Evolutionary conservation across 1,140 invertebrate genomes (phyloP).

Genomic region (Phenacoccus solenopsis): DNA sequence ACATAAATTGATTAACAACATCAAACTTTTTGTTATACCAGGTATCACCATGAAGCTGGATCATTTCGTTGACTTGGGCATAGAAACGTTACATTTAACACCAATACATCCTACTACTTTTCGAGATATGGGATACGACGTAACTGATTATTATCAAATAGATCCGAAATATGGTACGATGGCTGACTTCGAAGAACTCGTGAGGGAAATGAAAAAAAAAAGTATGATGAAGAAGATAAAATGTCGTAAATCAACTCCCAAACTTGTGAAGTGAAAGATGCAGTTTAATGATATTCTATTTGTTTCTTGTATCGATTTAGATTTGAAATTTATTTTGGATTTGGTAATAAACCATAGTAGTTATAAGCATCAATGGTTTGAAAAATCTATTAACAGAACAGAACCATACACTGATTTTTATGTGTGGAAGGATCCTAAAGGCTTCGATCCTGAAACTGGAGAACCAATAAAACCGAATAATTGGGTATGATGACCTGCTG

Average conservation of each 20-base stretch:
- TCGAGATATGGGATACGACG: conserved; percentile 59
- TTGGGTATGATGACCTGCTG: conserved; percentile 49
- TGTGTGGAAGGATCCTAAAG: conserved; percentile 51
- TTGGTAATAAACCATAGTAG: conserved; percentile 77
- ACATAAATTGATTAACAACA: too few species aligned
- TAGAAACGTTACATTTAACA: conserved; percentile 50
- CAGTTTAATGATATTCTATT: too few species aligned
- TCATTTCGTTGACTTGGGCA: conserved; percentile 49
- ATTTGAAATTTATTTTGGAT: conserved; percentile 67
- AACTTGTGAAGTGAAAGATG: too few species aligned
- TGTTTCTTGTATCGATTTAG: too few species aligned
- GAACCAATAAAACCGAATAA: conserved; percentile 51
- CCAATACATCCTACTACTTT: conserved; percentile 54
- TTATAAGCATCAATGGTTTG: conserved; percentile 64
- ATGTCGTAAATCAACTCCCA: too few species aligned
- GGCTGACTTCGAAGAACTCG: conserved; percentile 12
- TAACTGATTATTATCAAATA: conserved; percentile 57
- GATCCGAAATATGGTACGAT: conserved; percentile 56
- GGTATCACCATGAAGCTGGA: conserved; percentile 36
- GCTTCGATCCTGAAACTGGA: conserved; percentile 35
- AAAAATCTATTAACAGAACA: conserved; percentile 42
- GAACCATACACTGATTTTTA: conserved; percentile 58
- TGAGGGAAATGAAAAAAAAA: background rate
- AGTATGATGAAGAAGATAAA: too few species aligned
- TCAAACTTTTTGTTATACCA: too few species aligned